These are phyloP conservation scores for Psittacula derbiana DNA, from an alignment of 2,797 vertebrate species.

Conservation along the genomic window DNA sequence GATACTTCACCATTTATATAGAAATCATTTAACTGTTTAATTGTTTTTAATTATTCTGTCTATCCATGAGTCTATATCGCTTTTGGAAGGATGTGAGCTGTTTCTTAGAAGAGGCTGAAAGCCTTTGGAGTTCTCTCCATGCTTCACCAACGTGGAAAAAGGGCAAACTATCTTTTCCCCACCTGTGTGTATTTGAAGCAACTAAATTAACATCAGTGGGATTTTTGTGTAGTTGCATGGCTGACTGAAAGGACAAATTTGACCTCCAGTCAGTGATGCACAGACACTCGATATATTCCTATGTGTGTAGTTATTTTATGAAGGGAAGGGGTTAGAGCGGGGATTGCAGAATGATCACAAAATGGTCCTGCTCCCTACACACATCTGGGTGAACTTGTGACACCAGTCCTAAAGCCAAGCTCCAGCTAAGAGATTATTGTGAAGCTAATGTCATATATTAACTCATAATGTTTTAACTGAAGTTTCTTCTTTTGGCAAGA, in stretches of 20 bases:
- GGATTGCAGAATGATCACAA: neutral
- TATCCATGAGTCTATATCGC: neutral
- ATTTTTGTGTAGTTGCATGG: neutral
- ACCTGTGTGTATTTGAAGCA: neutral
- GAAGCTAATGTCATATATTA: neutral
- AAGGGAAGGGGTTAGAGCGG: neutral
- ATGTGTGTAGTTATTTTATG: neutral
- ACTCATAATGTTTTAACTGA: neutral
- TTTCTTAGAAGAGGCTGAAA: neutral
- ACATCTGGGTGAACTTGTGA: neutral
- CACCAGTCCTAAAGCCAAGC: neutral
- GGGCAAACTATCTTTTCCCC: neutral
- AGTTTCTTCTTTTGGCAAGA: constrained; percentile 1
- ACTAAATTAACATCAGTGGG: neutral
- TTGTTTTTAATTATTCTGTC: neutral
- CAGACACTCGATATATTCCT: neutral
- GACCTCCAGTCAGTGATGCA: neutral
- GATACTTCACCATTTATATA: neutral
- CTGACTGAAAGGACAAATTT: neutral
- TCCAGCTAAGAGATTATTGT: neutral
- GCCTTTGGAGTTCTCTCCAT: neutral
- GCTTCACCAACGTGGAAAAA: neutral
- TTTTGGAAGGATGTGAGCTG: neutral
- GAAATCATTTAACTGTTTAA: neutral
- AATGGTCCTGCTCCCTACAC: neutral